Base-by-base conservation (phyloP, 2,888 invertebrate genomes). In the Salticus scenicus region DNA sequence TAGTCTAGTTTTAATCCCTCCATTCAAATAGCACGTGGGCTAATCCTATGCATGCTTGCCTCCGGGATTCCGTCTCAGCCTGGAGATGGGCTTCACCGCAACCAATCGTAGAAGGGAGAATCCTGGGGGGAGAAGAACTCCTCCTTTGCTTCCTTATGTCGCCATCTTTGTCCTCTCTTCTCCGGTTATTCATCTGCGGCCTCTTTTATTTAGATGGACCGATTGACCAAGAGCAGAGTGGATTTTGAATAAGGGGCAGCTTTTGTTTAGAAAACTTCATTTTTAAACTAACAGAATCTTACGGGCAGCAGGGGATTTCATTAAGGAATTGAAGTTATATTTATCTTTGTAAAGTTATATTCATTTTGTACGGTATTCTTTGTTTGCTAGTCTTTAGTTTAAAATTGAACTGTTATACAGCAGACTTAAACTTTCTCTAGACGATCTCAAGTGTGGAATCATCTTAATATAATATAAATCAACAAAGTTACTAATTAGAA, bases 1-100 rank as follows among this genome's bases (percentile, higher is more conserved):
- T 84, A 77, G 77, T 84, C 77, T 78, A 41, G 75, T 75, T 75
- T 31, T 83, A 83, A 83, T 76, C 82, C 72, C 28, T 30, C 76
- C 82, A 70, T 83, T 71, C 76, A 76, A 83, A 82, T 75, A 70
- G 81, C 81, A 63, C 70, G 64, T 47, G 77, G 63, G 31, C 33
- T 84, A 73, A 84, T 84, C 83, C 83, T 77, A 77, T 83, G 83
- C 82, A 83, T 63, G 30, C 64, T 24, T 57, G 33, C 66, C 33
- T 63, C 20, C 37, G 76, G 70, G 75, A 71, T 72, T 82, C 75
- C 63, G 70, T 75, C 64, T 75, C 75, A 64, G 73, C 80, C 73
- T 67, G 69, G 75, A 70, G 71, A 77, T 67, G 67, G 76, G 27
- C 33, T 73, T 75, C 75, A 57, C 75, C 77, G 57, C 83, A 84